phyloP scores from a whole-genome alignment of 2,113 vertebrate species.

The Nicator chloris region DNA sequence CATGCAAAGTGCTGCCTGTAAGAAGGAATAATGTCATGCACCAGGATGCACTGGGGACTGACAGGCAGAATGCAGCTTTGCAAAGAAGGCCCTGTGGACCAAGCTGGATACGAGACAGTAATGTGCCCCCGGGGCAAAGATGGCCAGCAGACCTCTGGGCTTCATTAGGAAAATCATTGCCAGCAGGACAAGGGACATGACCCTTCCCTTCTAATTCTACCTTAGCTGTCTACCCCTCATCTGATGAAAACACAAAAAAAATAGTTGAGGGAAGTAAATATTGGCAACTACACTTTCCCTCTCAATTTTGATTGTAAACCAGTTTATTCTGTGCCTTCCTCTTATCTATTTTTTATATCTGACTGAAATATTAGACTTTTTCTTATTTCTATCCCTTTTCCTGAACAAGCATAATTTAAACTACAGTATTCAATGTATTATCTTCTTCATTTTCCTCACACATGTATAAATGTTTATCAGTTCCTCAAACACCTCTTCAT shows the following conservation, averaged over 20 bases:
- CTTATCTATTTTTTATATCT: background rate
- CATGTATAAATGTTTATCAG: background rate
- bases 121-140: background rate
- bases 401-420: background rate
- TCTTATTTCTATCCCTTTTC: background rate
- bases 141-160: background rate
- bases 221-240: background rate
- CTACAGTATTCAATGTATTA: background rate
- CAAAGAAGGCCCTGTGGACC: background rate
- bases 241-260: background rate
- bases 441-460: background rate
- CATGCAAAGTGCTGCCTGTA: background rate
- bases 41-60: background rate
- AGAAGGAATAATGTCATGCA: background rate
- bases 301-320: background rate
- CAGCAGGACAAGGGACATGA: background rate
- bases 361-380: background rate
- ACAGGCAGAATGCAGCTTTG: background rate
- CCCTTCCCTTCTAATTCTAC: background rate
- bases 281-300: background rate
- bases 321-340: background rate
- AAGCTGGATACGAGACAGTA: background rate
- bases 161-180: background rate
- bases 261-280: background rate
- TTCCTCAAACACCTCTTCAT: background rate